Percentiles rank a stretch among this genome's conserved stretches.
Conservation (phyloP, 2,888 invertebrate species). For the Bedellia somnulentella region DNA sequence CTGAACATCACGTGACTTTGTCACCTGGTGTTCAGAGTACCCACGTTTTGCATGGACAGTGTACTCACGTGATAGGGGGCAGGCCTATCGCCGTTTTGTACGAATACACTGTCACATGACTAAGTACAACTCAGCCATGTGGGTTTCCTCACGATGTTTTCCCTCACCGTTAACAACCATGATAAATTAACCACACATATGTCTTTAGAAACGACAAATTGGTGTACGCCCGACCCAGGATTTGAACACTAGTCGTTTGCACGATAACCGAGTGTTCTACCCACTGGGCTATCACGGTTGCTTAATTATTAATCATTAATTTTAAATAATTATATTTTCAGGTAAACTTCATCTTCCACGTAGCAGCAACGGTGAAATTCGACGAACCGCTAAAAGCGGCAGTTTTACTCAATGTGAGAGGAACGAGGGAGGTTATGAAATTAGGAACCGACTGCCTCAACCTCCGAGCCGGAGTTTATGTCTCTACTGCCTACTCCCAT, state of each 20-base stretch:
- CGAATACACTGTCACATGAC: too few species aligned
- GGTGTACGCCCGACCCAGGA: not conserved
- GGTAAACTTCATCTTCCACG: conserved; percentile 31
- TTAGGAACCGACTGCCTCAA: conserved; percentile 71
- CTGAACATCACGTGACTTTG: too few species aligned
- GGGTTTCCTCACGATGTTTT: too few species aligned
- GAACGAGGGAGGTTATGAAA: conserved; percentile 78
- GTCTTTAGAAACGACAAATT: too few species aligned
- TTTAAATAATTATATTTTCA: conserved; percentile 7
- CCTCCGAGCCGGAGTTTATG: conserved; percentile 25
- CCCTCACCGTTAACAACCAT: too few species aligned
- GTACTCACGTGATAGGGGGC: too few species aligned
- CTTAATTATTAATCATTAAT: conserved; percentile 1
- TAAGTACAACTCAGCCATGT: too few species aligned
- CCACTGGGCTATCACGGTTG: not conserved
- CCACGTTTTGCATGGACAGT: too few species aligned
- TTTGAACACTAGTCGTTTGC: not conserved
- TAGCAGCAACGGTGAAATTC: conserved; percentile 63
- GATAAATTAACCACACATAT: too few species aligned
- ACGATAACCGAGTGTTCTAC: not conserved
- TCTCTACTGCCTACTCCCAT: conserved; percentile 6
- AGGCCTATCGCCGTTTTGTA: too few species aligned
- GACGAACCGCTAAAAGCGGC: conserved; percentile 83
- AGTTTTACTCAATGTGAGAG: conserved; percentile 82
- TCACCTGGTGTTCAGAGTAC: too few species aligned